Evolutionary conservation across 2,888 invertebrate species (phyloP).

Genomic region (Gerris lacustris): DNA sequence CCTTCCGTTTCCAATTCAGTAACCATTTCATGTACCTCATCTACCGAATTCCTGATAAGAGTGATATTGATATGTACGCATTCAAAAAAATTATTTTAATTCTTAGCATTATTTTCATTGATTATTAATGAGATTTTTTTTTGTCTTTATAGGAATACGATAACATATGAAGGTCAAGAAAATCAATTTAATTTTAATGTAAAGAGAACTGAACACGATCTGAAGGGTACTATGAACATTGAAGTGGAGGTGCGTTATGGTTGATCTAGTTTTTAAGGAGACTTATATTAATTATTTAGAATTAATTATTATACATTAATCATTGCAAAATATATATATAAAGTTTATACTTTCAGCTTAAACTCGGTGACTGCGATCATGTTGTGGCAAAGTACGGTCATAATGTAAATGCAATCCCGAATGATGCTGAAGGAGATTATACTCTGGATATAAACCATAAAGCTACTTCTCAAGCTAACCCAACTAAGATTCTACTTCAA

Average conservation of each 20-base stretch:
- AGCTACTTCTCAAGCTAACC: conserved; percentile 21
- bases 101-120: too few relatives aligned
- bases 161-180: neutral
- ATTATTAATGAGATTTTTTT: too few relatives aligned
- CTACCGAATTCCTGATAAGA: too few relatives aligned
- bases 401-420: neutral
- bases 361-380: neutral
- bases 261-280: too few relatives aligned
- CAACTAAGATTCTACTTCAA: conserved; percentile 24
- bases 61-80: too few relatives aligned
- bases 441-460: conserved; percentile 23
- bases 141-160: neutral
- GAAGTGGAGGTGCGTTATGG: neutral
- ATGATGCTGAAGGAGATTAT: conserved; percentile 31
- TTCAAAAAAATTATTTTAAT: too few relatives aligned
- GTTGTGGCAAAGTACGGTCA: neutral
- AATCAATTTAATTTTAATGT: conserved; percentile 1
- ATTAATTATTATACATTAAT: too few relatives aligned
- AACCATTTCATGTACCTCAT: too few relatives aligned
- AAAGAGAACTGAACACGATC: neutral
- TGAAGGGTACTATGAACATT: neutral
- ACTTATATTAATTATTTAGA: too few relatives aligned
- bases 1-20: neutral
- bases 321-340: too few relatives aligned
- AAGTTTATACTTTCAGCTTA: neutral